Base-by-base conservation (phyloP, 2,888 invertebrate genomes). In the Chironomus tentans region DNA sequence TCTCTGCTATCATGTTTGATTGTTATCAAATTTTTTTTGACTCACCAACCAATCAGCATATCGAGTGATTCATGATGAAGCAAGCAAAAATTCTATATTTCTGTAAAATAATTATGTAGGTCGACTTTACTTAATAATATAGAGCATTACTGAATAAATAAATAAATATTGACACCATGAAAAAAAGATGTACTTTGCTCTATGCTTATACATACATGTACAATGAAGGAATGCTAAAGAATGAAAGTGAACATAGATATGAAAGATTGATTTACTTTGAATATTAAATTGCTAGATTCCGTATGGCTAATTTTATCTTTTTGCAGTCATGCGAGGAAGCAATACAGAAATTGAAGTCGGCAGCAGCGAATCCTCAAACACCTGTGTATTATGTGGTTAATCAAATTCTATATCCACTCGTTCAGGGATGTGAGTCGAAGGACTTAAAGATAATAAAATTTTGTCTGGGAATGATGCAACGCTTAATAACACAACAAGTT, bases 371-470 rank as follows among this genome's bases (percentile, higher is more conserved):
- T 80, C 91, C 92, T 10, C 91, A 92, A 82, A 89, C 90, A 79
- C 92, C 94, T n/a, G 87, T 97, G 76, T 91, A 92, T 81, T 93
- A 94, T 82, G 92, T 95, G 22, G 94, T 96, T 77, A 92, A 94
- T 82, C 98, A 98, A 85, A 93, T 99, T 79, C 86, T 99, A 77
- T 97, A 97, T 84, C 98, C 98, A 0, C 87, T 99, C 79, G 94
- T 98, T 47, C 94, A 98, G 86, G 98, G 97, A 81, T 98, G 98
- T 86, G 97, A 98, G 83, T 97, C 97, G 28, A 97, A 95, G 85
- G 96, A 97, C 84, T 88, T 94, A 73, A 97, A 97, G 87, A 92
- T 98, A 80, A 95, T 97, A 72, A 93, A 93, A 89, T 91, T 95
- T 82, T 95, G 97, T 81, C 86, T 99, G 61, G 92, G 92, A 79